Evolutionary conservation across 2,888 invertebrate species (phyloP), one percentile per base, ranked within the genome.

Genomic region (Calliphora vomitoria): DNA sequence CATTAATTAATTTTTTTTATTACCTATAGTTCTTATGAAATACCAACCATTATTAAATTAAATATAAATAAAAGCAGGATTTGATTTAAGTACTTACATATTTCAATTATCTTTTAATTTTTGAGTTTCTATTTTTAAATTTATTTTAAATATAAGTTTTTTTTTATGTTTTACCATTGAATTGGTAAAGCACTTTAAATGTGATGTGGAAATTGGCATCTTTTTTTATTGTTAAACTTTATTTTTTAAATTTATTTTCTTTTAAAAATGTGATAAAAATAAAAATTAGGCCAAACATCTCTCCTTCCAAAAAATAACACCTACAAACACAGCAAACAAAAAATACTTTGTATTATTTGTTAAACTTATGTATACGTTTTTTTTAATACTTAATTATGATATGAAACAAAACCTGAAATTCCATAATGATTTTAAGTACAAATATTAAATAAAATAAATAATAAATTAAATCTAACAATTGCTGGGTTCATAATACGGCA

Each of bases 161-260:
- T 53, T 41, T 50, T 60, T n/a, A 44, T 35, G n/a, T 82, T 31
- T 69, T 69, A 62, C 69, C 69, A 69, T 62, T 69, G 31, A 31
- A 44, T 76, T 82, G 82, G 69, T 82, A 82, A 66, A 62, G 35
- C 64, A 41, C 20, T 20, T 58, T 4, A 66, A 58, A 66, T 75
- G 58, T 68, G 82, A 81, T 66, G 18, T 53, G 8, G 25, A 44
- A 18, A 69, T 79, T 60, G 13, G 8, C 64, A 8, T 50, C 47
- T 35, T 44, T 20, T 69, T 71, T 50, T 35, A 50, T 35, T 74
- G 31, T 20, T 69, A 31, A 58, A 53, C 15, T 60, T 60, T 8
- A 47, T 58, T 60, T 60, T 35, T 13, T 31, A 69, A 69, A 31
- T 20, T 8, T 68, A 47, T 74, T 72, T 31, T 71, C n/a, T 41